phyloP scores from a whole-genome alignment of 1,140 invertebrate species.

The Zaprionus gabonicus region DNA sequence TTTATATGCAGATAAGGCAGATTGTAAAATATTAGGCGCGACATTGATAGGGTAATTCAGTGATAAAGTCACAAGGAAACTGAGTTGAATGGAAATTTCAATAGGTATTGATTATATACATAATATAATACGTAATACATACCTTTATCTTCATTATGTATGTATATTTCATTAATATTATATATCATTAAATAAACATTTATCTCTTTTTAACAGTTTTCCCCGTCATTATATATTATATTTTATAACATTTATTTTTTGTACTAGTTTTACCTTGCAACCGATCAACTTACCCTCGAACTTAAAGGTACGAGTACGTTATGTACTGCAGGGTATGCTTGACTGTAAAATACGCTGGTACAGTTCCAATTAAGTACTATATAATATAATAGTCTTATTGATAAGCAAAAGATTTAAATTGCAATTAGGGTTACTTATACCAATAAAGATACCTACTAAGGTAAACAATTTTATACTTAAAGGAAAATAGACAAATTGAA shows the following conservation, averaged over 20 bases:
- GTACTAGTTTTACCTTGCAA: too few species aligned
- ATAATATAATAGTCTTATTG: background rate
- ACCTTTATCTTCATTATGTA: background rate
- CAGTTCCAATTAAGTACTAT: background rate
- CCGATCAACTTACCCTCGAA: background rate
- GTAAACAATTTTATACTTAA: too few species aligned
- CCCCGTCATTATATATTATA: background rate
- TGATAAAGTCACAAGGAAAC: background rate
- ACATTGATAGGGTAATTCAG: background rate
- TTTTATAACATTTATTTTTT: too few species aligned
- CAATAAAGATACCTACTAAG: too few species aligned
- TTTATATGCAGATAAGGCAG: slow-evolving; percentile 27
- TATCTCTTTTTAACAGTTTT: too few species aligned
- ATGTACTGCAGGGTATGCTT: background rate
- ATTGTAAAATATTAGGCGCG: background rate
- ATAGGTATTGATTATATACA: background rate
- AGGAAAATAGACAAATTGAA: too few species aligned
- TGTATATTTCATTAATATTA: background rate
- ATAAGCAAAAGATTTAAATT: background rate
- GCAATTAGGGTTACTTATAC: too few species aligned
- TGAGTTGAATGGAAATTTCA: background rate
- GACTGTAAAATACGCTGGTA: background rate
- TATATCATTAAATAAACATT: background rate
- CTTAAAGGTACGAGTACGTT: background rate
- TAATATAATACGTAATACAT: background rate